phyloP scores from a whole-genome alignment of 2,888 invertebrate species.

The Hecatera dysodea region DNA sequence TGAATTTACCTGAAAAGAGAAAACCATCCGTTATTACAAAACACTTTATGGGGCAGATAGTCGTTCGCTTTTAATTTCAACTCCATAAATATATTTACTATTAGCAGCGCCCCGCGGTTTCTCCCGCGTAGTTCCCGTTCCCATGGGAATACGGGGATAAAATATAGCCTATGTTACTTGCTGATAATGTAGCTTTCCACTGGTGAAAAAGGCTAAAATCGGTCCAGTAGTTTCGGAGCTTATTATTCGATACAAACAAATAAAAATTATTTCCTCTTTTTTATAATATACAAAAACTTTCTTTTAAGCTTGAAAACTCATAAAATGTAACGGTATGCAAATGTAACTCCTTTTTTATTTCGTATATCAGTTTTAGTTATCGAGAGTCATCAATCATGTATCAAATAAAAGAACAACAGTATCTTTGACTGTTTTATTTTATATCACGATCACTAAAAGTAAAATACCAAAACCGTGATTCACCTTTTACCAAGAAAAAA shows the following conservation, averaged over 20 bases:
- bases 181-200: too few relatives aligned
- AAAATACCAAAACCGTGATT: constrained; percentile 51
- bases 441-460: constrained; percentile 33
- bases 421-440: constrained; percentile 36
- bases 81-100: constrained; percentile 37
- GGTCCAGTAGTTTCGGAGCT: too few relatives aligned
- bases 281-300: too few relatives aligned
- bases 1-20: constrained; percentile 64
- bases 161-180: too few relatives aligned
- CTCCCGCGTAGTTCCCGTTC: too few relatives aligned
- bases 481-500: constrained; percentile 30
- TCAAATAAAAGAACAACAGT: constrained; percentile 37
- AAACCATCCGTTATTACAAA: constrained; percentile 30
- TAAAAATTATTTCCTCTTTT: too few relatives aligned
- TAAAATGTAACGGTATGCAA: constrained; percentile 62
- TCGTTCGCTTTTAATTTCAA: constrained; percentile 22
- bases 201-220: too few relatives aligned
- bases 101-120: too few relatives aligned
- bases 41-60: neutral
- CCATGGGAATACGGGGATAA: too few relatives aligned
- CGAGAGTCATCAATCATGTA: constrained; percentile 34
- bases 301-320: constrained; percentile 27
- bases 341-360: constrained; percentile 34
- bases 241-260: too few relatives aligned
- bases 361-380: constrained; percentile 26